Conservation (phyloP, 1,140 invertebrate genomes). For the Anagrus nilaparvatae region DNA sequence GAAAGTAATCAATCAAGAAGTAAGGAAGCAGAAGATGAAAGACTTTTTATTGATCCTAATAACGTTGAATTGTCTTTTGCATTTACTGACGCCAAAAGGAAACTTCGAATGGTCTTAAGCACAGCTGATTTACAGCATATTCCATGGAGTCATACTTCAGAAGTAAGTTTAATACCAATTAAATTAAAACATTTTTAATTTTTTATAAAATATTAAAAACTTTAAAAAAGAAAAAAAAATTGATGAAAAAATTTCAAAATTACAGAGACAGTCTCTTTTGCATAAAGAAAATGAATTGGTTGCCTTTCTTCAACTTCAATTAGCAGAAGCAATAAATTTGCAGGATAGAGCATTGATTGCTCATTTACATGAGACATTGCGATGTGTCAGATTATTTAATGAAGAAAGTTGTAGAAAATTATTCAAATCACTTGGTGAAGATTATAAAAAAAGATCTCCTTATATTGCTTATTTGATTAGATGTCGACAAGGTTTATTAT, state of each 20-base stretch:
- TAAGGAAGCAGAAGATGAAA: slow-evolving; percentile 42
- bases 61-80: slow-evolving; percentile 53
- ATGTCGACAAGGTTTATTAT: slow-evolving; percentile 71
- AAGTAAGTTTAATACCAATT: too few species aligned
- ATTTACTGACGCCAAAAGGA: slow-evolving; percentile 84
- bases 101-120: slow-evolving; percentile 83
- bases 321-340: slow-evolving; percentile 81
- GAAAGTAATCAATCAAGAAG: slow-evolving; percentile 36
- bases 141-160: slow-evolving; percentile 34
- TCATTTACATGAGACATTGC: slow-evolving; percentile 78
- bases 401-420: slow-evolving; percentile 64
- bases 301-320: slow-evolving; percentile 64
- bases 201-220: slow-evolving; percentile 4
- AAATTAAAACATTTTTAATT: slow-evolving; percentile 10
- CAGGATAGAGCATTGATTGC: slow-evolving; percentile 72
- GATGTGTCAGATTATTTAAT: slow-evolving; percentile 69
- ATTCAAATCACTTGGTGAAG: slow-evolving; percentile 66
- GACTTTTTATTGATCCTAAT: slow-evolving; percentile 49
- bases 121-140: slow-evolving; percentile 59
- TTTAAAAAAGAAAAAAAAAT: not conserved
- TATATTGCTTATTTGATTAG: slow-evolving; percentile 80
- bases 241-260: slow-evolving; percentile 6
- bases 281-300: slow-evolving; percentile 57
- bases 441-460: slow-evolving; percentile 66
- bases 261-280: slow-evolving; percentile 39